Conservation (phyloP, 2,888 invertebrate species). For the Blera fallax region DNA sequence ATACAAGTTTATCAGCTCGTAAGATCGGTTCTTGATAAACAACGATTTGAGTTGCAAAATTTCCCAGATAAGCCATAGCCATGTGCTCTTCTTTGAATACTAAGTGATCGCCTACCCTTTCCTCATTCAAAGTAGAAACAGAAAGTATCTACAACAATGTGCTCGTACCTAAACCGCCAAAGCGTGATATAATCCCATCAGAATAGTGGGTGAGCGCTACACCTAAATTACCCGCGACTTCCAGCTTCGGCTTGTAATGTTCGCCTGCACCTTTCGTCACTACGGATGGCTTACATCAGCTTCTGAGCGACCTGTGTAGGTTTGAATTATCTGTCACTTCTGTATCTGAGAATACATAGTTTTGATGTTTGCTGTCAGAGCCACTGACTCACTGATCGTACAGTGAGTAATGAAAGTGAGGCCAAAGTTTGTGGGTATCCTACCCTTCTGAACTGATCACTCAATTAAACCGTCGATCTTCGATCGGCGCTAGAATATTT, state of each 20-base stretch:
- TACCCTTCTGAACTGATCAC: slow-evolving; percentile 41
- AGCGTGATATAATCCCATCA: slow-evolving; percentile 60
- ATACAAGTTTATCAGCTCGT: slow-evolving; percentile 48
- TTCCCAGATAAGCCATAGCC: slow-evolving; percentile 34
- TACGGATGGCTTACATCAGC: slow-evolving; percentile 61
- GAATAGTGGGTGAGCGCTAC: slow-evolving; percentile 60
- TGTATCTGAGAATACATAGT: neutral
- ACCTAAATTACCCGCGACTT: slow-evolving; percentile 36
- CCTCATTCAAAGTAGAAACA: neutral
- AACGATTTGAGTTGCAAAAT: slow-evolving; percentile 60
- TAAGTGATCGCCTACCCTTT: slow-evolving; percentile 1
- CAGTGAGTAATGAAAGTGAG: slow-evolving; percentile 44
- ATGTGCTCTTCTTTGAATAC: slow-evolving; percentile 49
- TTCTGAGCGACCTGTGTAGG: slow-evolving; percentile 50
- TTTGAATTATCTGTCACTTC: slow-evolving; percentile 46
- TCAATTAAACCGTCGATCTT: slow-evolving; percentile 31
- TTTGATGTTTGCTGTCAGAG: slow-evolving; percentile 33
- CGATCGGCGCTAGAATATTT: slow-evolving; percentile 49
- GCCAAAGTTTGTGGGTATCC: slow-evolving; percentile 15
- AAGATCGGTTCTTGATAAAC: slow-evolving; percentile 59
- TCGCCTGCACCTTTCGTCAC: slow-evolving; percentile 56
- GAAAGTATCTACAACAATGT: slow-evolving; percentile 34
- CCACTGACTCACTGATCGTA: neutral
- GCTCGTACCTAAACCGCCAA: slow-evolving; percentile 17
- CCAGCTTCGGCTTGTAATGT: slow-evolving; percentile 11